Base-by-base conservation (phyloP, 2,888 invertebrate genomes). In the Synergus itoensis region DNA sequence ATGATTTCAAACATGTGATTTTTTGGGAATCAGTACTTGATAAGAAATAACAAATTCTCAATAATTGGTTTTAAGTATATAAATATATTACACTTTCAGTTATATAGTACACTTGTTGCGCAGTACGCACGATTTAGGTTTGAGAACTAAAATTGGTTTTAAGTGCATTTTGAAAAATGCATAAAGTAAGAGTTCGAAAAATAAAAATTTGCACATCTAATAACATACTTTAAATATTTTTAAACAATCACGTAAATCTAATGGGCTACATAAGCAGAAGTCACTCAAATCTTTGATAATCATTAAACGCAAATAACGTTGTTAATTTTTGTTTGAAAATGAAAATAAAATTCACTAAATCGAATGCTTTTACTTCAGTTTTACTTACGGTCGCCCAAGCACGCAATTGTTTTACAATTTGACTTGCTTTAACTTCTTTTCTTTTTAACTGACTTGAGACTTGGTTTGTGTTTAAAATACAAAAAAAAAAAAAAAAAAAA, bases 51-150 rank as follows among this genome's bases (percentile, higher is more conserved):
- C 7, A 77, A 53, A 57, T 40, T 21, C 18, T 28, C 16, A 4
- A 80, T 83, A 83, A 85, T 53, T 36, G 73, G 9, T 73, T 73
- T 73, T 80, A 83, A 82, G 82, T 84, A 84, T 85, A 84, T 82
- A 85, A 84, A 85, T 85, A 85, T 85, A 85, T 83, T 85, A 85
- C 82, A 86, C 85, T 83, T 85, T 83, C 82, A 81, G 82, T 80
- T 79, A 85, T 83, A 86, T 83, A 85, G 85, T 85, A 86, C 85
- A 86, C 85, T 85, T 85, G 84, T 83, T 78, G 83, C 53, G 53
- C 73, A 73, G 53, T 53, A 73, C 53, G 53, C 73, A 73, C n/a
- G 48, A 53, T 73, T 73, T 53, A 53, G 53, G 8, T 36, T 53
- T 48, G 73, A 53, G 36, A 73, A 69, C 69, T 28, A 45, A 69